Percentiles rank a stretch among this genome's conserved stretches.
Evolutionary conservation across 2,888 invertebrate genomes (phyloP).

Genomic region (Nomada lathburiana): DNA sequence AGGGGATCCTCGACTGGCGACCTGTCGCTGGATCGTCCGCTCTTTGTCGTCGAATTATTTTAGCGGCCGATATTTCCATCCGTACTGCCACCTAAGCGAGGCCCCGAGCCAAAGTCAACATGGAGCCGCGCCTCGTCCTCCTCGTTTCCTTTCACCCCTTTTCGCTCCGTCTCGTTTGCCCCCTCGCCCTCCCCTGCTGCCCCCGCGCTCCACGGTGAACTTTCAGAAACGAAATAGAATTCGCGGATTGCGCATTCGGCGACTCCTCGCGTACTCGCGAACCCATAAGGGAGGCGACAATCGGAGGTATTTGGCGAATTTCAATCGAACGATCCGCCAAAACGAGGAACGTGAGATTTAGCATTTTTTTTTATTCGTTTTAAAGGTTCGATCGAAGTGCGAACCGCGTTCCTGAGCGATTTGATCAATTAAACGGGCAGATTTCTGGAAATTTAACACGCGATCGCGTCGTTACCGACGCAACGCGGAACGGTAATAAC

Average conservation of each 20-base stretch:
- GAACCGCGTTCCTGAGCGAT: too few relatives aligned
- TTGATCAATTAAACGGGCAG: not conserved
- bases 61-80: constrained; percentile 84
- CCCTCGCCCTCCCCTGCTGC: not conserved
- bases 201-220: not conserved
- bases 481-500: constrained; percentile 2
- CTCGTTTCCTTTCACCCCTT: constrained; percentile 40
- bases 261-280: not conserved
- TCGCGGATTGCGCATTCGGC: constrained; percentile 29
- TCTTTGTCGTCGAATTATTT: constrained; percentile 82
- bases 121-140: constrained; percentile 35
- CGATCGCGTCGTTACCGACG: constrained; percentile 9
- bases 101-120: constrained; percentile 82
- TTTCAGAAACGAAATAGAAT: constrained; percentile 46
- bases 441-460: constrained; percentile 49
- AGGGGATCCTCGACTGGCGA: constrained; percentile 57
- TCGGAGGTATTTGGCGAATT: not conserved
- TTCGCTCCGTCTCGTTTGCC: constrained; percentile 30
- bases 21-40: constrained; percentile 70
- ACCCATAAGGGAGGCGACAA: not conserved
- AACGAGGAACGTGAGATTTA: not conserved
- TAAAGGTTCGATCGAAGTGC: too few relatives aligned
- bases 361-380: too few relatives aligned
- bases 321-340: not conserved
- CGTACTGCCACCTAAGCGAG: constrained; percentile 78